Evolutionary conservation across 1,140 invertebrate genomes (phyloP), one percentile per base, ranked within the genome.

Genomic region (Tetramorium parvispinum): DNA sequence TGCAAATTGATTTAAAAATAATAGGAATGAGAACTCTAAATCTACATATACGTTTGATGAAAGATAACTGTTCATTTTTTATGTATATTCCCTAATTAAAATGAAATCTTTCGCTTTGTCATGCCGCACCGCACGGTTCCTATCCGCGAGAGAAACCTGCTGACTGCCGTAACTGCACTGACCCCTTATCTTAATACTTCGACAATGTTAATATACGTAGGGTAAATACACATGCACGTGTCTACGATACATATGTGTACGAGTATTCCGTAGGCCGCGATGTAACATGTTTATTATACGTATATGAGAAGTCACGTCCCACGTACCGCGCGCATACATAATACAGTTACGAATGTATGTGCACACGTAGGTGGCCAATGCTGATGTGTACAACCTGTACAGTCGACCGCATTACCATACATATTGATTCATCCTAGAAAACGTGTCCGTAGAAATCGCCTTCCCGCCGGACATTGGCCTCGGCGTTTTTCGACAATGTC

Each of bases 371-470:
- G 75, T 68, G 75, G 43, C 3, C 18, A 43, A 13, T 53, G 75
- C 71, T 53, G 87, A 63, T 86, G 75, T 77, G 24, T 32, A 32
- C 24, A 51, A 68, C 37, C 73, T 81, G 73, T 59, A 86, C 83
- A 63, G 61, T 51, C 73, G 59, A n/a, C 65, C 49, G 70, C 78
- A 90, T 90, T 90, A 90, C 57, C 88, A 88, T 90, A 90, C 68
- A 88, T 90, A 90, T 90, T 87, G 87, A 85, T 85, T 57, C 75
- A 86, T 49, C 53, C 63, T 66, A 79, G 71, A 65, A 65, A 85
- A 77, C 57, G 43, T 43, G 71, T 27, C 40, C 55, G 40, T 76
- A 76, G 37, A 59, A 65, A 83, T 49, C 27, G 18, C 27, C 46
- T n/a, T 21, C 21, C 65, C 51, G 27, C 27, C 61, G 66, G 63